Conservation (phyloP, 2,797 vertebrate genomes). For the Threskiornis aethiopicus region DNA sequence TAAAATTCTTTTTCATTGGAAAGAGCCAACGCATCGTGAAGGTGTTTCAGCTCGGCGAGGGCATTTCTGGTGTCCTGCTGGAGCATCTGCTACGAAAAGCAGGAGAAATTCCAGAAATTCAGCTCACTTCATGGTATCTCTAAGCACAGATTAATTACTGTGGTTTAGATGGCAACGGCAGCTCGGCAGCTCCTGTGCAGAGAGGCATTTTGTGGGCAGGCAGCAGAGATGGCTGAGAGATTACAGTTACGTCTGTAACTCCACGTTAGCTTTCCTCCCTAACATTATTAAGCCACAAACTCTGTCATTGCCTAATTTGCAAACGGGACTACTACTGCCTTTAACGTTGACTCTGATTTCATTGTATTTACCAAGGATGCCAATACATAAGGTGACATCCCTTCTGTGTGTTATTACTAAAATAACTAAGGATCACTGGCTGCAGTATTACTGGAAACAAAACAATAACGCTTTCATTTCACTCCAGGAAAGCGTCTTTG, state of each 20-base stretch:
- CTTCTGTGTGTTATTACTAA: background rate
- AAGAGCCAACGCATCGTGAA: background rate
- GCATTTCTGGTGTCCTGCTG: background rate
- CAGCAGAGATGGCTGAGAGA: background rate
- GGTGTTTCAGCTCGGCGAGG: background rate
- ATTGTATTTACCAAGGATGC: background rate
- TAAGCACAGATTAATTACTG: background rate
- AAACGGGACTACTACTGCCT: background rate
- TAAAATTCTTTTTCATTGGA: background rate
- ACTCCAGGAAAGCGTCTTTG: background rate
- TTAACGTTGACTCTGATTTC: background rate
- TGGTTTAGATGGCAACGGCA: background rate
- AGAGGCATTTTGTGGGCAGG: background rate
- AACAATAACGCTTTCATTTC: background rate
- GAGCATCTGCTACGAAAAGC: fast-evolving
- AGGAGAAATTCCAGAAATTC: background rate
- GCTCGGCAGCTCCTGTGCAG: background rate
- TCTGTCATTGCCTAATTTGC: background rate
- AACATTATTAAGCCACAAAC: background rate
- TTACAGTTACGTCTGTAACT: background rate
- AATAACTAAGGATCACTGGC: background rate
- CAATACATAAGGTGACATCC: background rate
- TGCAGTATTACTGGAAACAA: background rate
- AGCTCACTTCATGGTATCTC: background rate
- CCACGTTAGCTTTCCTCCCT: background rate